phyloP scores from a whole-genome alignment of 2,797 vertebrate species.

The Sebastes trivittatus region DNA sequence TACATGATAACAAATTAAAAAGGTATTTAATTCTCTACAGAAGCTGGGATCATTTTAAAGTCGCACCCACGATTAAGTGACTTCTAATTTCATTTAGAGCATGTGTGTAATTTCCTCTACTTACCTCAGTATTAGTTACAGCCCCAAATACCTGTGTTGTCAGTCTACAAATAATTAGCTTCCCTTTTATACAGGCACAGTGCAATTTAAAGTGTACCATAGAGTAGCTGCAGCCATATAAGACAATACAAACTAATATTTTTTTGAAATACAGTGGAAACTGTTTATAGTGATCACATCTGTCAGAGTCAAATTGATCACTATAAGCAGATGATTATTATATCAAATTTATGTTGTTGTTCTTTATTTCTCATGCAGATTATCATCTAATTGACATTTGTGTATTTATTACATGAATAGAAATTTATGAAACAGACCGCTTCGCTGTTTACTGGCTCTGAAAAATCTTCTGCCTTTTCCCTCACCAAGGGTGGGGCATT shows the following conservation, averaged over 20 bases:
- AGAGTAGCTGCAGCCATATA: neutral
- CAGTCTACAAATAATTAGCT: neutral
- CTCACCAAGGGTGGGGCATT: too few species aligned
- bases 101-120: neutral
- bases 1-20: neutral
- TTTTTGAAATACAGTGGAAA: too few species aligned
- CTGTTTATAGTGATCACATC: too few species aligned
- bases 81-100: neutral
- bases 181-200: neutral
- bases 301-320: too few species aligned
- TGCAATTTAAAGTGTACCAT: neutral
- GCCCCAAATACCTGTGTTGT: neutral
- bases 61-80: neutral
- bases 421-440: too few species aligned
- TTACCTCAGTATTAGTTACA: neutral
- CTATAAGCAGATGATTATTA: too few species aligned
- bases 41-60: neutral
- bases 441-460: too few species aligned
- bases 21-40: neutral
- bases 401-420: too few species aligned
- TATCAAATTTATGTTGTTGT: too few species aligned
- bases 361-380: too few species aligned
- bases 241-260: neutral
- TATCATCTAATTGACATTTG: too few species aligned
- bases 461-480: too few species aligned